Base-by-base conservation (phyloP, 2,797 vertebrate species). In the Tadarida brasiliensis region DNA sequence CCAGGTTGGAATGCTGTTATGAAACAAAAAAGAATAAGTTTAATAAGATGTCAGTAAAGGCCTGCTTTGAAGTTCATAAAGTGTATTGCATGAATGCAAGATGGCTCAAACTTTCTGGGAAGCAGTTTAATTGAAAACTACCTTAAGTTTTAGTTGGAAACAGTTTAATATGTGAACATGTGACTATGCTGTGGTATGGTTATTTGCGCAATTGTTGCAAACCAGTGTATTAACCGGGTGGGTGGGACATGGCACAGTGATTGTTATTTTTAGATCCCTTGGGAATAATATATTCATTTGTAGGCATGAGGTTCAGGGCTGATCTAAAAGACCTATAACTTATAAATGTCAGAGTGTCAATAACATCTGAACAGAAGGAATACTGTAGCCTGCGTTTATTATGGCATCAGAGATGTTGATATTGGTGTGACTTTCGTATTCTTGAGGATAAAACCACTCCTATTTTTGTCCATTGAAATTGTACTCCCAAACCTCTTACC, bases 21-120 rank as follows among this genome's bases (percentile, higher is more conserved):
- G 11, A 96, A 92, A 94, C 28, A 65, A 94, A 94, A 90, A 89
- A n/a, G 17, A 96, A 70, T 82, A 85, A 8, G 86, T 74, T n/a
- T 90, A 85, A 61, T 57, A 30, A 17, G 28, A 77, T 93, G 39
- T 61, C 93, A 87, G 91, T 93, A 84, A 91, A 95, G 63, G 30
- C 17, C 33, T 54, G 3, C 70, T 93, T 92, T 94, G 77, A 94
- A 86, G 61, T 90, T 94, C 24, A 91, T 56, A 91, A 96, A 56
- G 2, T 71, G 11, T 73, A 9, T 56, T 78, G 16, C 19, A 57
- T 87, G 67, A 94, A 89, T 74, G 20, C 19, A 87, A 90, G 20
- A 59, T 82, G 59, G 7, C n/a, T 51, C 70, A 87, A 54, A 63
- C 59, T 82, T 91, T 63, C 39, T 0, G 26, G 39, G 12, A 90